A percentile compares a stretch with the other conserved stretches of the same genome.
phyloP scores from a whole-genome alignment of 2,113 vertebrate genomes.

The Etheostoma cragini region DNA sequence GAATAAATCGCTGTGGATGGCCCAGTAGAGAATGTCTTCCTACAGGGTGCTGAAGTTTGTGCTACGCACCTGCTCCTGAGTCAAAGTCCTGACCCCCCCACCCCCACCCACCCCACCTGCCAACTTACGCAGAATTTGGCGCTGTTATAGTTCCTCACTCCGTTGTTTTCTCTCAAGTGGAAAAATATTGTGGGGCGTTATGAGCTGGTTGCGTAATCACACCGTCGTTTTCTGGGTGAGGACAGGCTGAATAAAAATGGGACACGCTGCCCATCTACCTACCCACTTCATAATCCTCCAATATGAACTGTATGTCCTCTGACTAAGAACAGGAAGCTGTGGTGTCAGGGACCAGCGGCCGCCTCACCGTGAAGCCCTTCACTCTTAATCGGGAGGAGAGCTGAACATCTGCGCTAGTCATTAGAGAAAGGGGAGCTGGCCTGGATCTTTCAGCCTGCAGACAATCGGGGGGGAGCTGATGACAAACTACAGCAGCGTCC shows the following conservation, averaged over 20 bases:
- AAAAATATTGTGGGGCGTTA: too few relatives aligned
- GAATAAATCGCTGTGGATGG: too few relatives aligned
- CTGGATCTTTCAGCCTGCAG: conserved; percentile 80
- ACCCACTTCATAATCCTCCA: not conserved
- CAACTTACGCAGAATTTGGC: too few relatives aligned
- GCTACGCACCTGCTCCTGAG: too few relatives aligned
- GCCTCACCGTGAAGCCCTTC: conserved; percentile 46
- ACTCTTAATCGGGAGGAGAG: conserved; percentile 34
- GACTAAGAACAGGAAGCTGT: not conserved
- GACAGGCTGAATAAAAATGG: not conserved
- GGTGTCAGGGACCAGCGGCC: conserved; percentile 27
- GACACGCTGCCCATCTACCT: not conserved
- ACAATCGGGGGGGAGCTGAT: conserved; percentile 57
- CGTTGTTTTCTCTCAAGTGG: too few relatives aligned
- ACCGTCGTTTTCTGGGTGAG: too few relatives aligned
- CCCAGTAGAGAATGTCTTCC: too few relatives aligned
- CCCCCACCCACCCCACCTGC: too few relatives aligned
- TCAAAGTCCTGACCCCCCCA: too few relatives aligned
- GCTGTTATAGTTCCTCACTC: too few relatives aligned
- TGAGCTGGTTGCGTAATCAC: too few relatives aligned
- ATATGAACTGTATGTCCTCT: not conserved
- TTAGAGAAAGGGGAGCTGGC: conserved; percentile 68
- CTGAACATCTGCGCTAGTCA: conserved; percentile 74
- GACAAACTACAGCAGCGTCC: conserved; percentile 72
- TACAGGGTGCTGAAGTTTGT: too few relatives aligned